A percentile compares a stretch with the other conserved stretches of the same genome.
These are phyloP conservation scores for Falco punctatus DNA, from an alignment of 2,113 vertebrate species.

Conservation along the genomic window DNA sequence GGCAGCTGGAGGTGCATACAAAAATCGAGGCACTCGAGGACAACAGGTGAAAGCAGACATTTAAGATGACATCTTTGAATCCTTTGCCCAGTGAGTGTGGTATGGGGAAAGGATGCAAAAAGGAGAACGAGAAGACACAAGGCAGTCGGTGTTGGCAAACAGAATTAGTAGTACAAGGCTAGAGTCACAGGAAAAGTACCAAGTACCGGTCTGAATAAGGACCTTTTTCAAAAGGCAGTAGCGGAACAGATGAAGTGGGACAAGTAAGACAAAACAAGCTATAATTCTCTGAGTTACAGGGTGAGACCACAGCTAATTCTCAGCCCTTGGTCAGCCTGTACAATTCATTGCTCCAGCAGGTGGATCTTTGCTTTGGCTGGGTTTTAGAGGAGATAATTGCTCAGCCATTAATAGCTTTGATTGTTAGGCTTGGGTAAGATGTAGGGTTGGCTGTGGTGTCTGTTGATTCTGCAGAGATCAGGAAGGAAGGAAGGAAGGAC, in stretches of 20 bases:
- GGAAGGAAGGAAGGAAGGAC: background rate
- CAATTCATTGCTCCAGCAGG: background rate
- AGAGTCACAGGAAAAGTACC: background rate
- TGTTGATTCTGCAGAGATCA: background rate
- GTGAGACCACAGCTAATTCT: background rate
- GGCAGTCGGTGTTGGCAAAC: background rate
- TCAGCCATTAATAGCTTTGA: background rate
- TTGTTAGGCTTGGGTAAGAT: background rate
- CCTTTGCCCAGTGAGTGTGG: background rate
- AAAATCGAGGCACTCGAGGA: background rate
- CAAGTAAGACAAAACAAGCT: background rate
- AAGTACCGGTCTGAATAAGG: background rate
- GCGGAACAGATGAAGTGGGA: background rate
- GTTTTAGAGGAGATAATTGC: background rate
- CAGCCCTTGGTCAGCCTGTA: background rate
- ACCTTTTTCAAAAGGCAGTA: background rate
- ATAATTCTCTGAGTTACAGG: background rate
- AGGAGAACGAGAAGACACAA: background rate
- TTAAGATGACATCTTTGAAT: background rate
- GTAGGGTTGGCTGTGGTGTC: background rate
- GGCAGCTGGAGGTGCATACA: background rate
- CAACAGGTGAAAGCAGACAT: background rate
- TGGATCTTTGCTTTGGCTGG: background rate
- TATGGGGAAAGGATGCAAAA: background rate
- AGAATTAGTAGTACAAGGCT: background rate